phyloP scores from a whole-genome alignment of 1,140 invertebrate species.

The Acromyrmex heyeri region DNA sequence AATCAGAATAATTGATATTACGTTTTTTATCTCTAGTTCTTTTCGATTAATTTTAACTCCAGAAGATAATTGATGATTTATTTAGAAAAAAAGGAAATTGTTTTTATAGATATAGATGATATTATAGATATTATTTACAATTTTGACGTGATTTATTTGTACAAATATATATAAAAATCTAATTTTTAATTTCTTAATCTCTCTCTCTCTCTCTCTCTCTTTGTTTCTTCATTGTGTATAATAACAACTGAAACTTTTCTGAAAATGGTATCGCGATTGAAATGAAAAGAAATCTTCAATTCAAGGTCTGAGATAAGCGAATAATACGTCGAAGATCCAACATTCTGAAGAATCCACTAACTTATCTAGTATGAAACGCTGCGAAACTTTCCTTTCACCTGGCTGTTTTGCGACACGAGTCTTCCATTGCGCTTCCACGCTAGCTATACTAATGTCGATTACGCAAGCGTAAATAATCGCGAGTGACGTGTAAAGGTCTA shows the following conservation, averaged over 20 bases:
- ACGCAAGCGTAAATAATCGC: conserved; percentile 45
- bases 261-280: not conserved
- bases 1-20: not conserved
- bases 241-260: not conserved
- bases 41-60: not conserved
- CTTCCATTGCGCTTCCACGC: conserved; percentile 61
- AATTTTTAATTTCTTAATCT: not conserved
- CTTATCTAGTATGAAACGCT: conserved; percentile 24
- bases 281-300: not conserved
- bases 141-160: too few species aligned
- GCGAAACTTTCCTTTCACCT: conserved; percentile 76
- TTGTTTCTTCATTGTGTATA: not conserved
- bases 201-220: not conserved
- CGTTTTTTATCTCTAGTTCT: not conserved
- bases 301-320: conserved; percentile 26
- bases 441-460: conserved; percentile 31
- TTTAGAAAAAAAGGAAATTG: not conserved
- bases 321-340: conserved; percentile 6
- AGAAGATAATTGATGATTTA: not conserved
- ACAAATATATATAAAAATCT: too few species aligned
- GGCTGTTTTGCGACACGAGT: conserved; percentile 71
- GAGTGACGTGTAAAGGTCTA: conserved; percentile 3
- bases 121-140: too few species aligned
- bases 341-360: not conserved
- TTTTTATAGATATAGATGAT: not conserved